Conservation (phyloP, 2,888 invertebrate genomes). For the Autographa gamma region DNA sequence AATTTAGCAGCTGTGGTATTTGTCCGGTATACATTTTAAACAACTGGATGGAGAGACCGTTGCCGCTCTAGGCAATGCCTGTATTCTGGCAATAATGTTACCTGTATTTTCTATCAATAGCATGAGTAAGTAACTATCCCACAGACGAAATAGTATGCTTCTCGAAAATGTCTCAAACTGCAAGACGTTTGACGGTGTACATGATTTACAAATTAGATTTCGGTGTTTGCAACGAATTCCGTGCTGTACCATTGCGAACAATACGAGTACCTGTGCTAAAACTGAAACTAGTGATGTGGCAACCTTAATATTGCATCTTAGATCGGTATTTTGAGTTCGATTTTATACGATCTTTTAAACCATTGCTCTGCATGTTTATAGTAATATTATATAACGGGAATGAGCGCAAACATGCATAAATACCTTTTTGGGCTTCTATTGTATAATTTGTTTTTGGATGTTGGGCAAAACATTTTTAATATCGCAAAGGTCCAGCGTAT, state of each 20-base stretch:
- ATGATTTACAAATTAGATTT: constrained; percentile 1
- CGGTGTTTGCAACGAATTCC: not conserved
- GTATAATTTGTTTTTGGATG: not conserved
- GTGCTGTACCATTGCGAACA: not conserved
- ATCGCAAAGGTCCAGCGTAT: constrained; percentile 22
- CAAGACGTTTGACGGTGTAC: not conserved
- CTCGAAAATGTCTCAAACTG: not conserved
- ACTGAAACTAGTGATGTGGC: not conserved
- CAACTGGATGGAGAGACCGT: no score
- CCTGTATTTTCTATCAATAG: no score
- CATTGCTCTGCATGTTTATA: no score
- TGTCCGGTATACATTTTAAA: no score
- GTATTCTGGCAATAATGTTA: no score
- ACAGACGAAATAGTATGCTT: not conserved
- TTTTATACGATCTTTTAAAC: no score
- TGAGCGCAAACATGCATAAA: no score
- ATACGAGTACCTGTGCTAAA: not conserved
- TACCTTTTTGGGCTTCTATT: not conserved
- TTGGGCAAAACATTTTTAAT: constrained; percentile 26
- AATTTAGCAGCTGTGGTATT: no score
- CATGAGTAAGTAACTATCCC: not conserved
- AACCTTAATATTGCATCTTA: not conserved
- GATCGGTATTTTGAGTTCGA: no score
- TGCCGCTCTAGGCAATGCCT: no score
- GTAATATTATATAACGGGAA: no score